Percentiles rank a stretch among this genome's conserved stretches.
These are phyloP conservation scores for Hydrozoanthus tunicans DNA, from an alignment of 64 coral and sea anemone species.

Conservation along the genomic window DNA sequence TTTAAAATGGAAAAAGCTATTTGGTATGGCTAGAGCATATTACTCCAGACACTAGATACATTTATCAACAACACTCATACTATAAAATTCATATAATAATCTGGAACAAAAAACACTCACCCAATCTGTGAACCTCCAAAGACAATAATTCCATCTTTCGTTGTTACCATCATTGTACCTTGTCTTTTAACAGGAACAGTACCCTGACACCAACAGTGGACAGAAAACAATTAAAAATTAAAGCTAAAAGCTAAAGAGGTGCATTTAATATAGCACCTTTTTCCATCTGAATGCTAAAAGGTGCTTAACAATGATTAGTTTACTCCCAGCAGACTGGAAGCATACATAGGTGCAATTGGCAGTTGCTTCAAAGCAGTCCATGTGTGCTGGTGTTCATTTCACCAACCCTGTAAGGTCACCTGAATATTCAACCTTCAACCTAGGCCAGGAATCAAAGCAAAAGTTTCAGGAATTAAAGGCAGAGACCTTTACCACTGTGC, in stretches of 20 bases:
- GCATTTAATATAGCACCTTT: neutral
- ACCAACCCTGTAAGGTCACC: neutral
- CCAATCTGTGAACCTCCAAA: slow-evolving; percentile 78
- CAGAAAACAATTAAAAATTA: neutral
- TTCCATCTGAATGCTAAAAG: neutral
- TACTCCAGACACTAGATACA: neutral
- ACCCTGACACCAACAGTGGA: slow-evolving; percentile 29
- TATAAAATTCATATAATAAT: neutral
- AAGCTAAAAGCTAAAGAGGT: neutral
- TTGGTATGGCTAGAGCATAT: no score
- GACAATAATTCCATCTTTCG: slow-evolving; percentile 81
- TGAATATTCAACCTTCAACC: no score
- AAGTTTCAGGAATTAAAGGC: no score
- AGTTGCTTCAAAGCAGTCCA: no score
- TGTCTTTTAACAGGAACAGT: slow-evolving; percentile 54
- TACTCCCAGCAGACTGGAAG: no score
- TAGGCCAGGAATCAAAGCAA: no score
- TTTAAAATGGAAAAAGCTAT: no score
- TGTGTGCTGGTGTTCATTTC: neutral
- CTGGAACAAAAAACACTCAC: slow-evolving; percentile 22
- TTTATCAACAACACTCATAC: neutral
- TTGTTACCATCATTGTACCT: slow-evolving; percentile 88
- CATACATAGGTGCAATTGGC: no score
- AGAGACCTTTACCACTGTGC: no score
- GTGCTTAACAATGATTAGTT: no score